Evolutionary conservation across 2,888 invertebrate species (phyloP).

Genomic region (Eugnorisma glareosa): DNA sequence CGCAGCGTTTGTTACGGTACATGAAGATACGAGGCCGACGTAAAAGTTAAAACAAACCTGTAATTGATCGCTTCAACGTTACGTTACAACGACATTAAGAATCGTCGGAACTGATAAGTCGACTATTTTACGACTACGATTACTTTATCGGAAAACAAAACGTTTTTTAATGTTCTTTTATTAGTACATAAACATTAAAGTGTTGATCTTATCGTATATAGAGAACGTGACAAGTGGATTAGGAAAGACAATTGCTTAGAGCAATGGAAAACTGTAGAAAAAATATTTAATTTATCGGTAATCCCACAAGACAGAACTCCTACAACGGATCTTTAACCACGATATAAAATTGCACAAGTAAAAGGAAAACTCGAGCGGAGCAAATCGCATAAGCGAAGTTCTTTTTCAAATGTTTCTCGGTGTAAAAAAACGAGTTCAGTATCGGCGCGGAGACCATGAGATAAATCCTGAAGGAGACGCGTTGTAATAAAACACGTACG

Average conservation of each 20-base stretch:
- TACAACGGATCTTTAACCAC: conserved; percentile 34
- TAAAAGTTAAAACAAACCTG: conserved; percentile 66
- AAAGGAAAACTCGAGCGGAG: conserved; percentile 74
- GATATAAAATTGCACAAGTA: conserved; percentile 61
- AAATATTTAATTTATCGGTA: neutral
- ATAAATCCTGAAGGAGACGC: conserved; percentile 88
- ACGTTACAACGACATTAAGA: conserved; percentile 57
- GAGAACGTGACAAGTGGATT: conserved; percentile 36
- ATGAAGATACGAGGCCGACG: conserved; percentile 53
- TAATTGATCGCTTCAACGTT: conserved; percentile 66
- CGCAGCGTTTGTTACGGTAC: conserved; percentile 48
- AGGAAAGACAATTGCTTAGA: neutral
- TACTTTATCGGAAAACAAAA: conserved; percentile 60
- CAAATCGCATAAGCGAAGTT: conserved; percentile 81
- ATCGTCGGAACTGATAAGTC: conserved; percentile 54
- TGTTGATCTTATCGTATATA: conserved; percentile 47
- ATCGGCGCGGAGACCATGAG: conserved; percentile 82
- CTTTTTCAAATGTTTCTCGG: conserved; percentile 80
- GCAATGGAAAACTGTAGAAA: conserved; percentile 7
- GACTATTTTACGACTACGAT: conserved; percentile 54
- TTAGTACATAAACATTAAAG: conserved; percentile 46
- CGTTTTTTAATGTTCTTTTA: conserved; percentile 61
- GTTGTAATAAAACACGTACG: conserved; percentile 90
- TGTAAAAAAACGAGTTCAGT: conserved; percentile 81
- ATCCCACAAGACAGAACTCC: conserved; percentile 11